These are phyloP conservation scores for Heliconius cydno DNA, from an alignment of 2,888 invertebrate species.

Conservation along the genomic window DNA sequence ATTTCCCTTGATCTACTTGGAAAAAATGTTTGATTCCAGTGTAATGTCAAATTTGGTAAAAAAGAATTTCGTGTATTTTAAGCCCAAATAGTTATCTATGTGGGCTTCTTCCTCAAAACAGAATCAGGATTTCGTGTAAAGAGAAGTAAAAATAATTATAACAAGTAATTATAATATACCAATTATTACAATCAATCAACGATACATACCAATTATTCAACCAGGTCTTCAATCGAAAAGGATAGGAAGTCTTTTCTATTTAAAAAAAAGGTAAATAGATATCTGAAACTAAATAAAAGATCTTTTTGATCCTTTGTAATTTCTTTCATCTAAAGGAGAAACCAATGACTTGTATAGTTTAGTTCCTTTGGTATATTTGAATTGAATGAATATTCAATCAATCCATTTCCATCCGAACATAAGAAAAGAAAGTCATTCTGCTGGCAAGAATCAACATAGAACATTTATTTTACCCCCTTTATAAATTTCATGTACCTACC, in stretches of 20 bases:
- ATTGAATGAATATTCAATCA: conserved; percentile 21
- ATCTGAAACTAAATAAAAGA: conserved; percentile 1
- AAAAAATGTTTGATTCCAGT: too few species aligned
- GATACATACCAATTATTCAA: neutral
- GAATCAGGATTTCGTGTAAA: neutral
- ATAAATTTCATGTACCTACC: neutral
- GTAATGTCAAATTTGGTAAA: too few species aligned
- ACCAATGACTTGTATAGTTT: conserved; percentile 9
- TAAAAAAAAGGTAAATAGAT: neutral
- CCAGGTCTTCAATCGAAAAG: neutral
- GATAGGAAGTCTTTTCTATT: neutral
- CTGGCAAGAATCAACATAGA: neutral
- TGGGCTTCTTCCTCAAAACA: neutral
- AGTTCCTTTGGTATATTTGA: conserved; percentile 17
- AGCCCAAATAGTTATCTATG: neutral
- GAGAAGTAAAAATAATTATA: neutral
- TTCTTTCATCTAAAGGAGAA: neutral
- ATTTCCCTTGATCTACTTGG: too few species aligned
- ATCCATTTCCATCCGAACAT: conserved; percentile 5
- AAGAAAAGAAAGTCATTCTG: conserved; percentile 16
- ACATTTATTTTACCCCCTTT: neutral
- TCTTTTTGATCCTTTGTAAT: conserved; percentile 17
- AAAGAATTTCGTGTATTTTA: too few species aligned
- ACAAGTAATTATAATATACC: neutral
- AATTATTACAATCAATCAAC: neutral